Evolutionary conservation across 2,113 vertebrate genomes (phyloP).

Genomic region (Aix galericulata): DNA sequence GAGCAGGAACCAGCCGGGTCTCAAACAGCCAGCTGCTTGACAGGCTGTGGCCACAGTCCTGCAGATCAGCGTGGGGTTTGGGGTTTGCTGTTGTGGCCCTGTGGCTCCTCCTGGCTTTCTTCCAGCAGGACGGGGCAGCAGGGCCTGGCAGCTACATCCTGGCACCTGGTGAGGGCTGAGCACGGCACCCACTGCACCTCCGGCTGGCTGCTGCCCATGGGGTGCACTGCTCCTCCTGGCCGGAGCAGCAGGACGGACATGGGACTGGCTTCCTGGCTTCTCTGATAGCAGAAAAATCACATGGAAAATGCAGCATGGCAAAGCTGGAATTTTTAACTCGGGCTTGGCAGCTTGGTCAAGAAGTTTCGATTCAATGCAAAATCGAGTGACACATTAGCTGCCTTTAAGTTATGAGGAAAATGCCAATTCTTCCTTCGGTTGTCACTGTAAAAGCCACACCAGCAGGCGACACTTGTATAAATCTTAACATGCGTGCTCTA

Average conservation of each 20-base stretch:
- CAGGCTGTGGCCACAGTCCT: neutral
- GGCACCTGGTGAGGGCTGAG: rapidly evolving
- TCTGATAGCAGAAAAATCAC: neutral
- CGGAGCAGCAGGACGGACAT: neutral
- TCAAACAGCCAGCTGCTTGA: neutral
- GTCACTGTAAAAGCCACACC: neutral
- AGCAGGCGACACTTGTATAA: neutral
- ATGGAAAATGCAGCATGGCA: neutral
- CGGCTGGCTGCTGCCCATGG: neutral
- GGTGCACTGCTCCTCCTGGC: neutral
- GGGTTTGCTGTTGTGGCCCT: neutral
- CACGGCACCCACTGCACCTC: neutral
- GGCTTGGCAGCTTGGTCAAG: neutral
- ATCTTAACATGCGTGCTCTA: neutral
- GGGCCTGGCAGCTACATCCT: neutral
- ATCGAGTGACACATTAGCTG: neutral
- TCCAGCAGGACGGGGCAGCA: neutral
- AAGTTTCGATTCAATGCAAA: neutral
- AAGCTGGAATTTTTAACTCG: neutral
- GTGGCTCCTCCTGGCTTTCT: neutral
- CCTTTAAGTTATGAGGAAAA: neutral
- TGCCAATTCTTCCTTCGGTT: neutral
- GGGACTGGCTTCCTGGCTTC: neutral
- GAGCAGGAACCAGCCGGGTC: neutral
- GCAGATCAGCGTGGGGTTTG: neutral